Base-by-base conservation (phyloP, 2,888 invertebrate species). In the Gnatocerus cornutus region DNA sequence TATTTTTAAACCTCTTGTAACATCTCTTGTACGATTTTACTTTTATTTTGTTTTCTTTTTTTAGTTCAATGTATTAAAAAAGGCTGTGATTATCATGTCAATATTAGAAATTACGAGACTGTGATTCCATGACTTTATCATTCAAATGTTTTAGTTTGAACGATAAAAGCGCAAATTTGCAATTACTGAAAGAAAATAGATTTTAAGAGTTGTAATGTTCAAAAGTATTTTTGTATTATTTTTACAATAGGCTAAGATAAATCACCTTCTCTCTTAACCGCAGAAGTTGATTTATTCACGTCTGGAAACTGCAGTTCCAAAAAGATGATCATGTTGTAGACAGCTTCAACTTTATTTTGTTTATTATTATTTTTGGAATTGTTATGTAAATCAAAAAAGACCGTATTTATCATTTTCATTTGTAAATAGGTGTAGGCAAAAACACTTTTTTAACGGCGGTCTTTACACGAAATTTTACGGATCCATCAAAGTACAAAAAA, bases 11-110 rank as follows among this genome's bases (percentile, higher is more conserved):
- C 55, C 55, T 64, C 12, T 64, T 64, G 63, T 64, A 55, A 52
- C 33, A 52, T 41, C 39, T 63, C 63, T 53, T 61, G 61, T 61
- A 61, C 48, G 53, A n/a, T 41, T 45, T 14, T 50, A 16, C 48
- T 63, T n/a, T 50, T 58, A 58, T 27, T 46, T 59, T 59, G 27
- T 16, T 45, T 59, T 59, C 12, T 33, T n/a, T 48, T 61, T 61
- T 61, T 61, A 61, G 61, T 64, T 64, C 10, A 13, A 30, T 64
- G 64, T 64, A 64, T 64, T 45, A 16, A 39, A 58, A 58, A 45
- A 30, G 64, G 64, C 64, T 64, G 64, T 64, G 64, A 64, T 43
- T 27, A 33, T 14, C 45, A 53, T 64, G 53, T 64, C 45, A 64
- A 53, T 45, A 10, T 13, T 53, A 64, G 55, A 55, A 33, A 13